phyloP scores from a whole-genome alignment of 2,888 invertebrate genomes.

The Toxonevra muliebris region DNA sequence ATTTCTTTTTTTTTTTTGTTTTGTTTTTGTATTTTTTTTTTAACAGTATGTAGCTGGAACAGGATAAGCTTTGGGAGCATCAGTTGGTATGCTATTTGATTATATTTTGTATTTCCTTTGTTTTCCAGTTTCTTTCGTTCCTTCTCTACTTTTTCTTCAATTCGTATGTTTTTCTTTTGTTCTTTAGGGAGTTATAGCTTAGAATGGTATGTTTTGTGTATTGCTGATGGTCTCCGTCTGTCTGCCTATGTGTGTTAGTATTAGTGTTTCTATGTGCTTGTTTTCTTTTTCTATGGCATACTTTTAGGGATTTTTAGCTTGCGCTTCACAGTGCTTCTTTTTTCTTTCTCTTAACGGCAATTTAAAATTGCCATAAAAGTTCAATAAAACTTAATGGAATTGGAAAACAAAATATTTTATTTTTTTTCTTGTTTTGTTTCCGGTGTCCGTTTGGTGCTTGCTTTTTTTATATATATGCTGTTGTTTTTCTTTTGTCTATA shows the following conservation, averaged over 20 bases:
- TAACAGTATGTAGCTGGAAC: background rate
- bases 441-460: background rate
- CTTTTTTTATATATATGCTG: background rate
- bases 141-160: background rate
- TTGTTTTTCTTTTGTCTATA: slow-evolving; percentile 3
- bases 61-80: background rate
- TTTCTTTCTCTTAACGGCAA: slow-evolving; percentile 17
- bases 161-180: background rate
- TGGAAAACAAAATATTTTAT: slow-evolving; percentile 23
- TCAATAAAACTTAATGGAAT: slow-evolving; percentile 28
- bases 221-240: background rate
- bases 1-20: background rate
- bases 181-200: background rate
- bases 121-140: background rate
- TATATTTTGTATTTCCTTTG: slow-evolving; percentile 7
- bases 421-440: slow-evolving; percentile 26
- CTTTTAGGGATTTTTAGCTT: slow-evolving; percentile 7
- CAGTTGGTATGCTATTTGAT: background rate
- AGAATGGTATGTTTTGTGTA: background rate
- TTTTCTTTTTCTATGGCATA: slow-evolving; percentile 1
- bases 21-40: background rate
- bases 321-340: background rate
- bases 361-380: slow-evolving; percentile 30
- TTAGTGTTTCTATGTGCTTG: slow-evolving; percentile 1
- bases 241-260: background rate